These are phyloP conservation scores for Heliconius ismenius DNA, from an alignment of 2,888 invertebrate species.

Conservation along the genomic window DNA sequence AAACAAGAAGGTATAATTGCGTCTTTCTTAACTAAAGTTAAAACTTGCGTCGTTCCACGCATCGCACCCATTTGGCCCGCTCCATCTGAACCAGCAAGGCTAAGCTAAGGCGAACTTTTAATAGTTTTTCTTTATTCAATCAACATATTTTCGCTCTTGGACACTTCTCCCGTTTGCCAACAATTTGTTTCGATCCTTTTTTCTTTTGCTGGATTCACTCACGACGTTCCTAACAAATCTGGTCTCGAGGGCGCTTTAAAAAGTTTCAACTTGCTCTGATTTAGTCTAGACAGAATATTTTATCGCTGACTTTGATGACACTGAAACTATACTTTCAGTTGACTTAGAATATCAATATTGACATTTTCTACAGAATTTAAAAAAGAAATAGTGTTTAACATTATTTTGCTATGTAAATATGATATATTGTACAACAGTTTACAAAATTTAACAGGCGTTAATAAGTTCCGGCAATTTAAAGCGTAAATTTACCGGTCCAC, in stretches of 20 bases:
- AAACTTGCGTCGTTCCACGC: conserved; percentile 53
- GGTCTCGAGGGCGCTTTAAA: conserved; percentile 67
- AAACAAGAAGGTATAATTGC: conserved; percentile 44
- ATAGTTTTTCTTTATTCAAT: conserved; percentile 82
- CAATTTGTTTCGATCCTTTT: conserved; percentile 78
- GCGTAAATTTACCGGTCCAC: conserved; percentile 61
- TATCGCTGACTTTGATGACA: conserved; percentile 50
- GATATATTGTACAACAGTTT: conserved; percentile 9
- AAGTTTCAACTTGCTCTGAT: conserved; percentile 62
- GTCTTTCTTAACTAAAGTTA: conserved; percentile 46
- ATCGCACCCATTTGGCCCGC: conserved; percentile 64
- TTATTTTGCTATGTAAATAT: conserved; percentile 21
- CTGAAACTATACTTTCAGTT: conserved; percentile 37
- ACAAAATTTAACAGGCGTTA: conserved; percentile 21
- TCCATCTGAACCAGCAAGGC: conserved; percentile 68
- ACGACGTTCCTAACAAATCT: conserved; percentile 68
- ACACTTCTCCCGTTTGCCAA: conserved; percentile 78
- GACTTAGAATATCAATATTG: conserved; percentile 29
- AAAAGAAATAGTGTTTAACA: background rate
- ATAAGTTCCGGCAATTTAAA: conserved; percentile 64
- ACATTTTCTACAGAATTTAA: background rate
- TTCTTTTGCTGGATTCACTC: conserved; percentile 62
- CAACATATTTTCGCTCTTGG: conserved; percentile 79
- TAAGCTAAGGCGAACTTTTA: conserved; percentile 74
- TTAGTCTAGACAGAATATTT: conserved; percentile 66